These are phyloP conservation scores for Arothron firmamentum DNA, from an alignment of 2,113 vertebrate genomes.

Conservation along the genomic window DNA sequence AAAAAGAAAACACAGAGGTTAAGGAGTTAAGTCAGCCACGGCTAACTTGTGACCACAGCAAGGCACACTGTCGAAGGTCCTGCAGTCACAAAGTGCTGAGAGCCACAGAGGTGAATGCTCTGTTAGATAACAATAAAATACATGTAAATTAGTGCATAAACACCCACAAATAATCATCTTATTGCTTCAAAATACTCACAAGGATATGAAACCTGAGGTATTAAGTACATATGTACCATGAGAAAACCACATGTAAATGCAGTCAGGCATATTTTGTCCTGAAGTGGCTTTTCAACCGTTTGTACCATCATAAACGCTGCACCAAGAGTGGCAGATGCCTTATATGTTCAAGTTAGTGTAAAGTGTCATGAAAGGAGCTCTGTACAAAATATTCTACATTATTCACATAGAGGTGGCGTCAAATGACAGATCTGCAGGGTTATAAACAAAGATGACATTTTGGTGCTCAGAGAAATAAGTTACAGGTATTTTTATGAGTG, in stretches of 20 bases:
- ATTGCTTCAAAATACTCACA: too few relatives aligned
- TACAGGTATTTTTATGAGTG: conserved; percentile 48
- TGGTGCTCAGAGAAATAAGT: conserved; percentile 40
- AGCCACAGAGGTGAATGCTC: conserved; percentile 65
- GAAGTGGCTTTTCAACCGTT: background rate
- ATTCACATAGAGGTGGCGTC: conserved; percentile 43
- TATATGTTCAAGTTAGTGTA: conserved; percentile 11
- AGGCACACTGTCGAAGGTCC: conserved; percentile 56
- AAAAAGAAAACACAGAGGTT: conserved; percentile 18
- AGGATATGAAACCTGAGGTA: conserved; percentile 14
- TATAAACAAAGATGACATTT: conserved; percentile 36
- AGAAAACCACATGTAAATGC: conserved; percentile 19
- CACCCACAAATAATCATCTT: too few relatives aligned
- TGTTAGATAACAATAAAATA: conserved; percentile 2
- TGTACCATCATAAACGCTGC: background rate
- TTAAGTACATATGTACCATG: conserved; percentile 7
- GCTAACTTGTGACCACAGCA: conserved; percentile 27
- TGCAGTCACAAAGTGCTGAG: conserved; percentile 42
- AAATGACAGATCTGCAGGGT: conserved; percentile 35
- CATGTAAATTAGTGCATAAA: background rate
- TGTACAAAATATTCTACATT: conserved; percentile 42
- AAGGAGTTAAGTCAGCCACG: conserved; percentile 1
- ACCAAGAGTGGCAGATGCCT: background rate
- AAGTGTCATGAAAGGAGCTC: conserved; percentile 18
- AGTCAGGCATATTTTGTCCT: background rate